Conservation (phyloP, 2,797 vertebrate genomes). For the Oryzias sinensis region DNA sequence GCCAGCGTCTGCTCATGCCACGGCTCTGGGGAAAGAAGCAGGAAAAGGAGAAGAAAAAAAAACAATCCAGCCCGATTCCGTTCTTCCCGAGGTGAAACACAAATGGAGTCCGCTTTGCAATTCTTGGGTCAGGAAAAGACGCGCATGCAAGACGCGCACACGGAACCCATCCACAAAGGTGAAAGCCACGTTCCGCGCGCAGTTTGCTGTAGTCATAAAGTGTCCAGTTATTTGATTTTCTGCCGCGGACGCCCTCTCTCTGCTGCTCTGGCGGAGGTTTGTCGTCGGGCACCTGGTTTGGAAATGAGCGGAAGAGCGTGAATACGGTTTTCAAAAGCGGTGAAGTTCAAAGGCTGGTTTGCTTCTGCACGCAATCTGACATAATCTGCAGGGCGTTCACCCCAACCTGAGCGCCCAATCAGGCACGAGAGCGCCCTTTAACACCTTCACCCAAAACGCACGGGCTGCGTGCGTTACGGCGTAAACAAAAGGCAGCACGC, state of each 20-base stretch:
- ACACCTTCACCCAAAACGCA: conserved; percentile 78
- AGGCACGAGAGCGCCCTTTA: conserved; percentile 78
- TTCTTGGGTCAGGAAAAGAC: conserved; percentile 44
- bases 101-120: conserved; percentile 55
- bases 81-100: conserved; percentile 59
- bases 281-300: conserved; percentile 87
- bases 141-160: conserved; percentile 55
- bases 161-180: conserved; percentile 77
- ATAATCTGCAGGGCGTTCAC: conserved; percentile 94
- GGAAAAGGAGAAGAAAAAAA: conserved; percentile 37
- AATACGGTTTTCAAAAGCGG: conserved; percentile 87
- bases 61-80: conserved; percentile 68
- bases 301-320: conserved; percentile 86
- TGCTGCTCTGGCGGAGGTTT: conserved; percentile 77
- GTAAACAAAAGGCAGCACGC: conserved; percentile 76
- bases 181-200: conserved; percentile 72
- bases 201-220: conserved; percentile 64
- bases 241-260: conserved; percentile 31
- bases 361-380: conserved; percentile 89
- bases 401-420: conserved; percentile 90
- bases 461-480: conserved; percentile 72
- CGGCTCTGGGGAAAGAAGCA: conserved; percentile 47
- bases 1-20: conserved; percentile 76
- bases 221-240: conserved; percentile 48
- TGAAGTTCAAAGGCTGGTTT: conserved; percentile 94